Conservation (phyloP, 2,888 invertebrate genomes). For the Encarsia formosa region DNA sequence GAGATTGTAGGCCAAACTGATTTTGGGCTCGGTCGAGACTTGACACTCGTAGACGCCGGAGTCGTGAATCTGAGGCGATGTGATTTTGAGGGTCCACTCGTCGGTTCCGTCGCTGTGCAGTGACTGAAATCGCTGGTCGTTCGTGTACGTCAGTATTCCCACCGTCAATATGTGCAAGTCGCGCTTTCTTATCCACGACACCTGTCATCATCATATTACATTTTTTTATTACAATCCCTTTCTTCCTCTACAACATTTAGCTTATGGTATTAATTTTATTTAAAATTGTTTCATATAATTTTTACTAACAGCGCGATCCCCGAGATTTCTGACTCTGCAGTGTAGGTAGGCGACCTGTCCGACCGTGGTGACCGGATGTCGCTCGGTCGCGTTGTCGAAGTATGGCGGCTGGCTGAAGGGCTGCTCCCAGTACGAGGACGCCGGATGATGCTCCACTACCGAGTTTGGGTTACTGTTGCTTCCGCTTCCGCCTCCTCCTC, state of each 20-base stretch:
- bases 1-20: constrained; percentile 69
- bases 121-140: constrained; percentile 69
- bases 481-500: no score
- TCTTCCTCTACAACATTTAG: no score
- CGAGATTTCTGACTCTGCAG: constrained; percentile 81
- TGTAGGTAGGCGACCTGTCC: constrained; percentile 82
- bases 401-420: constrained; percentile 82
- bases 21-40: constrained; percentile 75
- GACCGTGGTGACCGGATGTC: constrained; percentile 81
- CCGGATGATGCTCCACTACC: constrained; percentile 45
- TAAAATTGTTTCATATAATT: no score
- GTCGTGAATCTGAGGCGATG: constrained; percentile 66
- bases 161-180: constrained; percentile 75
- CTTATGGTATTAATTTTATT: no score
- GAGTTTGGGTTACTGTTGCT: constrained; percentile 33
- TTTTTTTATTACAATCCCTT: no score
- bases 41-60: constrained; percentile 73
- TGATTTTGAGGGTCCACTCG: constrained; percentile 69
- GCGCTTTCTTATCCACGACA: constrained; percentile 81
- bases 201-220: no score
- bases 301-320: constrained; percentile 85
- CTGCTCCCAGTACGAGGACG: constrained; percentile 54
- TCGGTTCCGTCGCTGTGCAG: constrained; percentile 68
- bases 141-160: constrained; percentile 69
- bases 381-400: constrained; percentile 81